Percentiles rank a stretch among this genome's conserved stretches.
Conservation (phyloP, 2,797 vertebrate species). For the Eutrigla gurnardus region DNA sequence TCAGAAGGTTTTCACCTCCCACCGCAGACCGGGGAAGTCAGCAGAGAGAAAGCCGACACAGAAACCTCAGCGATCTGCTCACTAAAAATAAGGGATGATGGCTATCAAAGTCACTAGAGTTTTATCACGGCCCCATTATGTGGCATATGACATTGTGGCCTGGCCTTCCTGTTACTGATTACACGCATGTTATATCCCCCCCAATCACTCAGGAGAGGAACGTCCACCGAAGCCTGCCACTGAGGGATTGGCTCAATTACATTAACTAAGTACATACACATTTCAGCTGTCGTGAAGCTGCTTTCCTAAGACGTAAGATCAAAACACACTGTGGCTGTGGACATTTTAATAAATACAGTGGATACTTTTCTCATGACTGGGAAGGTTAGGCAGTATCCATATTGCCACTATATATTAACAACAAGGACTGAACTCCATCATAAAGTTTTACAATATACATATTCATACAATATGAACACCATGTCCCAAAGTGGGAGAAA, state of each 20-base stretch:
- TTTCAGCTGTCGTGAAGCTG: constrained; percentile 65
- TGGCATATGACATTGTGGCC: constrained; percentile 55
- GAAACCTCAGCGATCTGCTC: constrained; percentile 23
- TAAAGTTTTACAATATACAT: constrained; percentile 2
- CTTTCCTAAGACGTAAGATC: constrained; percentile 62
- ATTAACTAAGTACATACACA: constrained; percentile 71
- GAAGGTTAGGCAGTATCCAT: constrained; percentile 51
- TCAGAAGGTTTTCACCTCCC: constrained; percentile 40
- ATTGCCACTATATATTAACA: constrained; percentile 59
- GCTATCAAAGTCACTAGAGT: constrained; percentile 55
- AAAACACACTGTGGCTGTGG: constrained; percentile 55
- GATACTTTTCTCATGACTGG: constrained; percentile 56
- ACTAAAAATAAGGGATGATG: constrained; percentile 35
- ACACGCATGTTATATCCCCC: constrained; percentile 72
- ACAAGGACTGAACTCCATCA: constrained; percentile 31
- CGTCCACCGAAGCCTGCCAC: constrained; percentile 67
- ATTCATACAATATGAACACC: constrained; percentile 39
- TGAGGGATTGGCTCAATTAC: constrained; percentile 70
- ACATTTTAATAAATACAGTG: constrained; percentile 51
- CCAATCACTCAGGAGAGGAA: constrained; percentile 72
- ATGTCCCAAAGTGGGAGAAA: constrained; percentile 62
- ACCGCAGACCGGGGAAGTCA: constrained; percentile 34
- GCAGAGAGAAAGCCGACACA: constrained; percentile 14
- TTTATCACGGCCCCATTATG: constrained; percentile 55
- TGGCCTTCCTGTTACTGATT: constrained; percentile 76